Evolutionary conservation across 2,113 vertebrate genomes (phyloP).

Genomic region (Cryptotis parvus): DNA sequence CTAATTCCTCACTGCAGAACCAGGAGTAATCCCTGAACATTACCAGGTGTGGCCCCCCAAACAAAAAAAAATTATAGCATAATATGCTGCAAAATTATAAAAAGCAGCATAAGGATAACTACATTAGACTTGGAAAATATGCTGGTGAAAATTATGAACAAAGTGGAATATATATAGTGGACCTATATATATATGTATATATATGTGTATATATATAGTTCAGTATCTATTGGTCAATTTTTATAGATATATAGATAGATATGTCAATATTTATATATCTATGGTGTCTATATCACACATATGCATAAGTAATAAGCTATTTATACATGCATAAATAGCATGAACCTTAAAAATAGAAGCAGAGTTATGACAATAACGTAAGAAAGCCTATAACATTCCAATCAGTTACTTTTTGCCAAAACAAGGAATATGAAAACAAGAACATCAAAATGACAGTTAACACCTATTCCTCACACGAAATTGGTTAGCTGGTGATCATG

Average conservation of each 20-base stretch:
- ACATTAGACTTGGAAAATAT: neutral
- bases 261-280: neutral
- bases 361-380: neutral
- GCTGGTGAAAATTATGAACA: neutral
- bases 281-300: neutral
- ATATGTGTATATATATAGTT: neutral
- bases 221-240: too few relatives aligned
- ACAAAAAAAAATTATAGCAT: neutral
- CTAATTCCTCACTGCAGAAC: too few relatives aligned
- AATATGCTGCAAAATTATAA: neutral
- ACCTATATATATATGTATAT: neutral
- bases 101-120: neutral
- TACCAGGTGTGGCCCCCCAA: too few relatives aligned
- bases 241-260: neutral
- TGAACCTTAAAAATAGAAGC: neutral
- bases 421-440: neutral
- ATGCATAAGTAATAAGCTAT: neutral
- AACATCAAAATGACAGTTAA: neutral
- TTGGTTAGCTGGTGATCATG: neutral
- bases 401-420: neutral
- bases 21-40: too few relatives aligned
- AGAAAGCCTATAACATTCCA: neutral
- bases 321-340: neutral
- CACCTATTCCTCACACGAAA: neutral
- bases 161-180: neutral